These are phyloP conservation scores for Otis tarda DNA, from an alignment of 2,113 vertebrate species.

Conservation along the genomic window DNA sequence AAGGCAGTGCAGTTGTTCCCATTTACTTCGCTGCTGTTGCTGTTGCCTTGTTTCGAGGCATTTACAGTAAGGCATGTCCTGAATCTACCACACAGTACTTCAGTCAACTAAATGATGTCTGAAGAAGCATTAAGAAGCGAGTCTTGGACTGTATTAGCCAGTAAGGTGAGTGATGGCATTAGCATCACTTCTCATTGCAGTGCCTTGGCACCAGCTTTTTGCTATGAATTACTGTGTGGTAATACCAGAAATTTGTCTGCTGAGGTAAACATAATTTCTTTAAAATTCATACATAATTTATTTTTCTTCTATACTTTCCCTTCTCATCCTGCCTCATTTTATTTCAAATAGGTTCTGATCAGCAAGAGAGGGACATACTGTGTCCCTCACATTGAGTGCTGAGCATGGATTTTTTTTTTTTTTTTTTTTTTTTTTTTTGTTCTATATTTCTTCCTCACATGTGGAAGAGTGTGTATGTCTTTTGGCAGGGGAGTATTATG, in stretches of 20 bases:
- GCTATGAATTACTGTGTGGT: neutral
- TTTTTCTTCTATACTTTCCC: conserved; percentile 9
- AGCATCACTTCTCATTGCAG: neutral
- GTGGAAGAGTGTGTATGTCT: neutral
- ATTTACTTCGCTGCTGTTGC: neutral
- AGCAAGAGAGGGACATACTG: neutral
- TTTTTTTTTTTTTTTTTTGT: neutral
- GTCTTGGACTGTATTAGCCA: neutral
- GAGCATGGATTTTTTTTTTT: neutral
- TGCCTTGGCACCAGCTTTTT: neutral
- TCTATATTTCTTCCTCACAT: neutral
- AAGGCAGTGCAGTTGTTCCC: neutral
- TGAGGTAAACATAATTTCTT: neutral
- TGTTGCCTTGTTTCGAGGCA: neutral
- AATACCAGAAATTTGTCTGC: neutral
- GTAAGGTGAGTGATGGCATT: neutral
- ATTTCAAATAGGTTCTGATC: neutral
- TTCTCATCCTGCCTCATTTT: neutral
- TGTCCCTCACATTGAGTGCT: neutral
- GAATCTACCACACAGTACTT: neutral
- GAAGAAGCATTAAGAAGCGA: neutral
- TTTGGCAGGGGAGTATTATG: neutral
- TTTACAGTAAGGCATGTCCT: neutral
- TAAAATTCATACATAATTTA: neutral
- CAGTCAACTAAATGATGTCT: neutral